phyloP scores from a whole-genome alignment of 2,113 vertebrate genomes.

The Cervus canadensis region DNA sequence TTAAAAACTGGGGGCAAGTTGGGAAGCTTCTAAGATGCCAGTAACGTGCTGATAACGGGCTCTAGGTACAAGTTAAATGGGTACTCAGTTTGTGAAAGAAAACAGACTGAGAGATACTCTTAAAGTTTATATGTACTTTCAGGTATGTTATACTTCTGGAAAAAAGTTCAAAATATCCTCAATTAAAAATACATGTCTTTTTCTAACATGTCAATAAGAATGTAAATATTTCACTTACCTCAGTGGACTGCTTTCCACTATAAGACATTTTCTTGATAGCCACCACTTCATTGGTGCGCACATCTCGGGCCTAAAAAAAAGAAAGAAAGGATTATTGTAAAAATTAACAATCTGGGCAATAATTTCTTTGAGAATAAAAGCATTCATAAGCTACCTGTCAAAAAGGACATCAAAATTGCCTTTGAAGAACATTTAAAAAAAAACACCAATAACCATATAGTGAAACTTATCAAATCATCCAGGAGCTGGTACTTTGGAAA shows the following conservation, averaged over 20 bases:
- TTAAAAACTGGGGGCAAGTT: background rate
- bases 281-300: constrained; percentile 98
- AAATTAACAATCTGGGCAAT: constrained; percentile 7
- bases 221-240: constrained; percentile 82
- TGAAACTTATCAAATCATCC: background rate
- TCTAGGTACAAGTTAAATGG: background rate
- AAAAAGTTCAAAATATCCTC: background rate
- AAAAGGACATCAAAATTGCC: background rate
- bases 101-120: background rate
- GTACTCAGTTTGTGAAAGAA: constrained; percentile 8
- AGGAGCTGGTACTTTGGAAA: background rate
- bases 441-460: background rate
- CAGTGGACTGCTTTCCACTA: constrained; percentile 97
- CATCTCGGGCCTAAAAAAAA: constrained; percentile 90
- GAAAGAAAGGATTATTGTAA: constrained; percentile 1
- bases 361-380: constrained; percentile 29
- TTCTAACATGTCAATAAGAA: background rate
- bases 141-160: background rate
- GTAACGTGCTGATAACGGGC: background rate
- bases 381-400: background rate
- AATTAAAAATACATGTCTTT: constrained; percentile 25
- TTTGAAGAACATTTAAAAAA: background rate
- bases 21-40: background rate
- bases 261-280: constrained; percentile 99
- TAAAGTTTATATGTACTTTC: background rate